Evolutionary conservation across 2,797 vertebrate species (phyloP).

Genomic region (Aulostomus chinensis): DNA sequence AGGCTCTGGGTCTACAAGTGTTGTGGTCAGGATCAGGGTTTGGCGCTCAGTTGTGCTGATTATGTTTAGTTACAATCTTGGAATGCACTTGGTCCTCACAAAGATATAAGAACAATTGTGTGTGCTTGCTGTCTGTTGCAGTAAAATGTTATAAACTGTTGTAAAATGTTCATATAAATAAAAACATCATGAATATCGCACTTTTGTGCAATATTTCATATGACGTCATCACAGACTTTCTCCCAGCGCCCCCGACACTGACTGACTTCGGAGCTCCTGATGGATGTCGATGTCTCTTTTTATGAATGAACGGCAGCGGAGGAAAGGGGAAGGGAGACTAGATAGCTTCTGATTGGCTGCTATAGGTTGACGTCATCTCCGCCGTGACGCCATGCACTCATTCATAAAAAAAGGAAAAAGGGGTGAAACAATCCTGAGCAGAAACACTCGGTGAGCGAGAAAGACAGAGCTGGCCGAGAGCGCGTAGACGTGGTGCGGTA

Average conservation of each 20-base stretch:
- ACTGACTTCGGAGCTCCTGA: too few relatives aligned
- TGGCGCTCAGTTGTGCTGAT: too few relatives aligned
- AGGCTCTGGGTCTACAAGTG: too few relatives aligned
- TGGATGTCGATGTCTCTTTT: slow-evolving; percentile 66
- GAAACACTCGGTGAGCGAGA: slow-evolving; percentile 31
- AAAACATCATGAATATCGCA: too few relatives aligned
- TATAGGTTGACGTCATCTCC: slow-evolving; percentile 76
- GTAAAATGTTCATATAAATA: too few relatives aligned
- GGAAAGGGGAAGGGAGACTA: slow-evolving; percentile 45
- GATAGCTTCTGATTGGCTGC: slow-evolving; percentile 66
- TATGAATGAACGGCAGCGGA: slow-evolving; percentile 76
- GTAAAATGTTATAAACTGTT: too few relatives aligned
- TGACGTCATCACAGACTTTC: neutral
- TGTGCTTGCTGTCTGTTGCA: too few relatives aligned
- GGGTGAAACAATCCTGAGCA: slow-evolving; percentile 57
- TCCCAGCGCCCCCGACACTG: slow-evolving; percentile 43
- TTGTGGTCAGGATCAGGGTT: too few relatives aligned
- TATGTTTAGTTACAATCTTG: too few relatives aligned
- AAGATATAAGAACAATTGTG: too few relatives aligned
- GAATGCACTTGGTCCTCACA: too few relatives aligned
- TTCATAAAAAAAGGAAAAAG: slow-evolving; percentile 77
- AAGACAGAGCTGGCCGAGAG: slow-evolving; percentile 12
- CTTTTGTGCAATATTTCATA: too few relatives aligned
- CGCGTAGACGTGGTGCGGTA: slow-evolving; percentile 16
- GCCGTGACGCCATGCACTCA: slow-evolving; percentile 79